Evolutionary conservation across 2,888 invertebrate species (phyloP).

Genomic region (Ganaspis brasiliensis): DNA sequence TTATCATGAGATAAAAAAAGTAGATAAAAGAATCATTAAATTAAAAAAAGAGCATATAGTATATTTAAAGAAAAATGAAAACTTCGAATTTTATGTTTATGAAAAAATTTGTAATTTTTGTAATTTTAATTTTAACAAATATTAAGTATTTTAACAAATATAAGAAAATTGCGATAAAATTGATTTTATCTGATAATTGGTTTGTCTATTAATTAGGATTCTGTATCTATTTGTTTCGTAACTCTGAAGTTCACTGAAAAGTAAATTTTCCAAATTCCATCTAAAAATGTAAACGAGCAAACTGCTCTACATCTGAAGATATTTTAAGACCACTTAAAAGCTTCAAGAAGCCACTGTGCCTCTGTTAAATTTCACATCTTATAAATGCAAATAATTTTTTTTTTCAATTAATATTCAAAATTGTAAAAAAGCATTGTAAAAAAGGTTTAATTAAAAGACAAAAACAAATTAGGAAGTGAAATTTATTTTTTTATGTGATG

Average conservation of each 20-base stretch:
- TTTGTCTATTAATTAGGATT: neutral
- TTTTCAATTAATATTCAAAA: neutral
- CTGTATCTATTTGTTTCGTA: neutral
- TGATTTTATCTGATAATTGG: no score
- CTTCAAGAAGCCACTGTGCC: conserved; percentile 39
- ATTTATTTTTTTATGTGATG: neutral
- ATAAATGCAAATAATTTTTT: neutral
- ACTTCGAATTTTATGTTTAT: no score
- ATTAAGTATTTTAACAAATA: no score
- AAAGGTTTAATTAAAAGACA: no score
- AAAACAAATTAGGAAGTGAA: neutral
- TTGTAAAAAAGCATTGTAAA: neutral
- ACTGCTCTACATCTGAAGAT: conserved; percentile 40
- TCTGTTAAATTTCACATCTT: conserved; percentile 24
- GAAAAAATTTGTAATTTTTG: no score
- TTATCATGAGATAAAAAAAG: no score
- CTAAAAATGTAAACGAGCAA: conserved; percentile 42
- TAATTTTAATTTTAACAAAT: no score
- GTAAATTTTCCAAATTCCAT: conserved; percentile 17
- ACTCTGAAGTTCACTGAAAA: neutral
- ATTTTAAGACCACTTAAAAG: conserved; percentile 38
- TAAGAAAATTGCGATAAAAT: no score
- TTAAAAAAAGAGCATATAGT: no score
- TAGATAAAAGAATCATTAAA: no score
- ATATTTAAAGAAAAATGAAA: no score